Conservation (phyloP, 2,797 vertebrate species). For the Calcarius lapponicus region DNA sequence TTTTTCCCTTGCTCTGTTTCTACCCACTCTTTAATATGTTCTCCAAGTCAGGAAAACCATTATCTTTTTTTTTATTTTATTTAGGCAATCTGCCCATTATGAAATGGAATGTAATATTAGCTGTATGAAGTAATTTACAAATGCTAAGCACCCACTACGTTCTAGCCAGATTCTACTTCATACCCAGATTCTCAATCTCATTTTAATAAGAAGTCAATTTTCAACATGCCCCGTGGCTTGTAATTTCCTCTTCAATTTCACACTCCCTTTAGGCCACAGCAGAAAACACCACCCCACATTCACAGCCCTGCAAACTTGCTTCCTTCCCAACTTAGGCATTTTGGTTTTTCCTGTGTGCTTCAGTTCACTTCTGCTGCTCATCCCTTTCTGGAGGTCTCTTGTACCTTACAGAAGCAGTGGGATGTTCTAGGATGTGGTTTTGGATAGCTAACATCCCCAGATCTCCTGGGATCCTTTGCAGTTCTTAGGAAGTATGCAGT, state of each 20-base stretch:
- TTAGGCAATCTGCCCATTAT: neutral
- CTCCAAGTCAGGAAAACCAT: neutral
- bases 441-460: neutral
- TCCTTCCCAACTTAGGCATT: neutral
- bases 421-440: neutral
- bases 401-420: neutral
- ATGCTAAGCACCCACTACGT: neutral
- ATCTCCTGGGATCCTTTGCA: neutral
- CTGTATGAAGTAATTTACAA: neutral
- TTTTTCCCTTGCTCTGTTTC: neutral
- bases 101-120: neutral
- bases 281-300: neutral
- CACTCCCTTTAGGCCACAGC: neutral
- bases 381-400: neutral
- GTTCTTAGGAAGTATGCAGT: neutral
- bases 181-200: neutral
- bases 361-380: neutral
- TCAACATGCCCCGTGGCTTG: accelerated
- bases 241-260: constrained; percentile 9
- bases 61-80: neutral
- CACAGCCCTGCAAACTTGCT: neutral
- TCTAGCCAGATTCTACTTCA: neutral
- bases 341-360: neutral
- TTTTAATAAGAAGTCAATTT: neutral
- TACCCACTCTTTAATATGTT: neutral